Conservation (phyloP, 2,888 invertebrate genomes). For the Eubasilissa splendida region DNA sequence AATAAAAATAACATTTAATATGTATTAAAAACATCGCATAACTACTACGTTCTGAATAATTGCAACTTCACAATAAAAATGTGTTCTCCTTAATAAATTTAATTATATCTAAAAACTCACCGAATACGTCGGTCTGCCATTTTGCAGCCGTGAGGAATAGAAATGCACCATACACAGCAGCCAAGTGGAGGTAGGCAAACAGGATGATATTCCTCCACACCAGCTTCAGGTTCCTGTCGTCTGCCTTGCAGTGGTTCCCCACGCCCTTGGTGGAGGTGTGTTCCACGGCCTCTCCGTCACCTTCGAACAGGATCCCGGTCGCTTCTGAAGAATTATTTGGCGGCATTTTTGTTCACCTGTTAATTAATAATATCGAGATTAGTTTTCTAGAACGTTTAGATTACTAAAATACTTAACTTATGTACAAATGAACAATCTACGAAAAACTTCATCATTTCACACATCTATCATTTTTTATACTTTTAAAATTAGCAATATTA, state of each 20-base stretch:
- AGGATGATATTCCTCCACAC: conserved; percentile 91
- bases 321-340: conserved; percentile 66
- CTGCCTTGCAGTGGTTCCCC: conserved; percentile 63
- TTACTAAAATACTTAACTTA: too few species aligned
- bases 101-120: conserved; percentile 70
- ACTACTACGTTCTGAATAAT: too few species aligned
- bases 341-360: conserved; percentile 62
- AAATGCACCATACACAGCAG: conserved; percentile 84
- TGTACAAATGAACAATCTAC: too few species aligned
- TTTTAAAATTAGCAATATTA: too few species aligned
- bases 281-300: conserved; percentile 60
- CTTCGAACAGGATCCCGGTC: conserved; percentile 65
- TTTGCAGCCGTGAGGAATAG: conserved; percentile 82
- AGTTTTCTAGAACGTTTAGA: too few species aligned
- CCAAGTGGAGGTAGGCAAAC: conserved; percentile 83
- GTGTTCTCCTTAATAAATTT: too few species aligned
- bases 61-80: too few species aligned
- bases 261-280: conserved; percentile 33
- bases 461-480: too few species aligned
- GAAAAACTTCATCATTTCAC: too few species aligned
- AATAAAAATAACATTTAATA: too few species aligned
- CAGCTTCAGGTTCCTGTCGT: conserved; percentile 73
- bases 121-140: conserved; percentile 79
- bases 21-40: too few species aligned
- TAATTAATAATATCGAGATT: neutral